These are phyloP conservation scores for Sceloporus undulatus DNA, from an alignment of 2,113 vertebrate species.

Conservation along the genomic window DNA sequence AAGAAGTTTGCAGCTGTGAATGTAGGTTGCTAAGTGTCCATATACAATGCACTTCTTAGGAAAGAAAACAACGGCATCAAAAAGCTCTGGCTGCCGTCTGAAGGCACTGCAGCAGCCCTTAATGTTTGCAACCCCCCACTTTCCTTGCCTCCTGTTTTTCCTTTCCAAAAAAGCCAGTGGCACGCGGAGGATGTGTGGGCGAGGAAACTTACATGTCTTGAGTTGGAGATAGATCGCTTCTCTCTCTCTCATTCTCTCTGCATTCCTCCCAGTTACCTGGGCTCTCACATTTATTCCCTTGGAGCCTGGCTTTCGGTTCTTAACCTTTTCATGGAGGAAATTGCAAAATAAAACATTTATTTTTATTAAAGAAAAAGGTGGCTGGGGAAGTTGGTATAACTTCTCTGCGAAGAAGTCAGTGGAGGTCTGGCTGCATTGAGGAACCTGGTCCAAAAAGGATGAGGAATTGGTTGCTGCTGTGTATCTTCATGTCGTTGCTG, in stretches of 20 bases:
- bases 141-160: neutral
- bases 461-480: too few species aligned
- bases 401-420: too few species aligned
- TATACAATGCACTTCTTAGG: neutral
- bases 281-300: neutral
- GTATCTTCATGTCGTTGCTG: too few species aligned
- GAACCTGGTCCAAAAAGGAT: too few species aligned
- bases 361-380: too few species aligned
- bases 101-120: neutral
- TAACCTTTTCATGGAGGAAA: neutral
- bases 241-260: neutral
- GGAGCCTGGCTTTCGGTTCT: neutral
- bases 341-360: neutral
- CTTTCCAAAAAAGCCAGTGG: neutral
- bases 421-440: too few species aligned
- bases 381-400: too few species aligned
- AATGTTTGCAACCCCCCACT: neutral
- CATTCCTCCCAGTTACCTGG: neutral
- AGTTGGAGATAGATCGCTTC: neutral
- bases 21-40: neutral
- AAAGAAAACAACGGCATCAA: neutral
- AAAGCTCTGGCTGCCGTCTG: neutral
- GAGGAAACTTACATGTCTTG: too few species aligned
- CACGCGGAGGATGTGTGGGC: neutral
- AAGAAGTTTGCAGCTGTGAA: conserved; percentile 7